phyloP scores from a whole-genome alignment of 1,140 invertebrate species.

The Helicoverpa armigera region DNA sequence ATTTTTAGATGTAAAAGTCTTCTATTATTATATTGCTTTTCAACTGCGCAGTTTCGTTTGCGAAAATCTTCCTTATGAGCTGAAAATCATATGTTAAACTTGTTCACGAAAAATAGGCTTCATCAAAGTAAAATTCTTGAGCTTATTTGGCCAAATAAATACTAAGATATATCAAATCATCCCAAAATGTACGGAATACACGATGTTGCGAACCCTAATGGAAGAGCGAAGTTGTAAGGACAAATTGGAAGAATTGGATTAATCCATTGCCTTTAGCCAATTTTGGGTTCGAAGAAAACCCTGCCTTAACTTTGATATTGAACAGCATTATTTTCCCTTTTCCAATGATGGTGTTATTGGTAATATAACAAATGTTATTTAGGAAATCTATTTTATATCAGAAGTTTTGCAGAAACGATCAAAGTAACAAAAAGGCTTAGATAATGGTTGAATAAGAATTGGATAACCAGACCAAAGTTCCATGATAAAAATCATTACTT shows the following conservation, averaged over 20 bases:
- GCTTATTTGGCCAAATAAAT: conserved; percentile 2
- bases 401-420: not conserved
- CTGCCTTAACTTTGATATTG: conserved; percentile 20
- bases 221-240: conserved; percentile 36
- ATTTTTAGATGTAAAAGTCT: not conserved
- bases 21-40: not conserved
- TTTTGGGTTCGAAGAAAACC: conserved; percentile 25
- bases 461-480: not conserved
- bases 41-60: not conserved
- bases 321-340: not conserved
- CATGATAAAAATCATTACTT: too few species aligned
- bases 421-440: not conserved
- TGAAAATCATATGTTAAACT: not conserved
- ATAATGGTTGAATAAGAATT: not conserved
- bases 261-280: conserved; percentile 28
- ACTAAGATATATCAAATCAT: conserved; percentile 26
- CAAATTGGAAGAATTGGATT: conserved; percentile 37
- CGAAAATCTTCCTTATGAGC: not conserved
- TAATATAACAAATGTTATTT: conserved; percentile 16
- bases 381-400: not conserved
- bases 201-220: conserved; percentile 23
- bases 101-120: not conserved
- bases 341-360: not conserved
- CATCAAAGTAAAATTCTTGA: not conserved
- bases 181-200: conserved; percentile 7